Evolutionary conservation across 64 coral and sea anemone genomes (phyloP), one percentile per base, ranked within the genome.

Genomic region (Pocillopora damicornis): DNA sequence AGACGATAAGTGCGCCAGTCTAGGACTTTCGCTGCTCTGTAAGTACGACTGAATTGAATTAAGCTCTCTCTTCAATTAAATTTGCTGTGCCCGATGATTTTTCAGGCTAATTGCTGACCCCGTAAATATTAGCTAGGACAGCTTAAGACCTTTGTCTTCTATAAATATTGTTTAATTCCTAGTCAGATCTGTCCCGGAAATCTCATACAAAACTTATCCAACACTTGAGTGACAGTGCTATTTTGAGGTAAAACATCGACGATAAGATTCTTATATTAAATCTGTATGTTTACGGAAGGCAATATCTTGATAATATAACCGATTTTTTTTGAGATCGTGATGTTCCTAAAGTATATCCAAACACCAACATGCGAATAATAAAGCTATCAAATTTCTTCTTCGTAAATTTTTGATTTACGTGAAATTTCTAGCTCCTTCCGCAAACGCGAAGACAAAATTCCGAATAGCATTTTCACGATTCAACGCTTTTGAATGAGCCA

Each of bases 331-430:
- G 9, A 58, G 18, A 58, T 85, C 63, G 22, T 11, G 8, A 15
- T 36, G 11, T 35, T 12, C 11, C 13, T 15, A 58, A 13, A 64
- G 13, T 12, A 36, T 16, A 23, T 37, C 81, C 69, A 72, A 22
- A 66, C 67, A 56, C 81, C 63, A 36, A 85, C 57, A 63, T 81
- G 59, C 59, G 30, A 61, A 62, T 63, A 4, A 85, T 58, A 22
- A 12, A 37, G 20, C 37, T 18, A 36, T 26, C 61, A 30, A 71
- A 71, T 10, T 6, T 71, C 20, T 71, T 18, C 11, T 71, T 10
- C n/a, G 18, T 69, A 10, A 69, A 22, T 18, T 22, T 69, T 22
- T 25, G 67, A 71, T 71, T 71, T 23, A 38, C 15, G 13, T 72
- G 17, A 79, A 11, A 26, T 11, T n/a, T 72, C 81, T 85, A 56